Evolutionary conservation across 2,113 vertebrate genomes (phyloP), one percentile per base, ranked within the genome.

Genomic region (Rhegmatorhina hoffmannsi): DNA sequence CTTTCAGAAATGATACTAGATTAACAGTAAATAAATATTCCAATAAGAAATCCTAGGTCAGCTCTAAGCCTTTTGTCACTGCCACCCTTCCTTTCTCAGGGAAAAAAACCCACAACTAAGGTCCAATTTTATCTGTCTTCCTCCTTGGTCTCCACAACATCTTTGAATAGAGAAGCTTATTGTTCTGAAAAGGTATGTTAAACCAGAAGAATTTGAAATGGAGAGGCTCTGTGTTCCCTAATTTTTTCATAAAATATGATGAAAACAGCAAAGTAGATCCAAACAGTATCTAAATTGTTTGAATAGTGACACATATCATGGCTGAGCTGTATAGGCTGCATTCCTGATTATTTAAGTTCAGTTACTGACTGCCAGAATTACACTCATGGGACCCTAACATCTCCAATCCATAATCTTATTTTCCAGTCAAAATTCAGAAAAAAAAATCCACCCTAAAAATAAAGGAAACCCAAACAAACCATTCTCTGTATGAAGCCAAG

Each of bases 371-470:
- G 72, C 33, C 89, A 90, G 59, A 84, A 78, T 63, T 75, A 23
- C 36, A 68, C 68, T 78, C 60, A 63, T 4, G 26, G 36, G 73
- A 63, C 13, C 12, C 16, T 16, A 84, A 15, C 82, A 83, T 84
- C 79, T 88, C 46, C 43, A 77, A 55, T 43, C 38, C 56, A 58
- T 89, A 86, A 89, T n/a, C 46, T 89, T 69, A 78, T 72, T 94
- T 93, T 92, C 68, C 36, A 84, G 68, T 60, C 43, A 95, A 86
- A 95, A 86, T 70, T 85, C 43, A 72, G 55, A 46, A 88, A 50
- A 78, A 78, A 63, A 13, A 0, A 2, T 2, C 10, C 8, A 25
- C 7, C 3, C 19, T 20, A 47, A 84, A 75, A 82, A 75, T 11
- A 70, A 73, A 93, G 28, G 40, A 83, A 93, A 76, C n/a, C 31